Conservation (phyloP, 2,113 vertebrate species). For the Willisornis vidua region DNA sequence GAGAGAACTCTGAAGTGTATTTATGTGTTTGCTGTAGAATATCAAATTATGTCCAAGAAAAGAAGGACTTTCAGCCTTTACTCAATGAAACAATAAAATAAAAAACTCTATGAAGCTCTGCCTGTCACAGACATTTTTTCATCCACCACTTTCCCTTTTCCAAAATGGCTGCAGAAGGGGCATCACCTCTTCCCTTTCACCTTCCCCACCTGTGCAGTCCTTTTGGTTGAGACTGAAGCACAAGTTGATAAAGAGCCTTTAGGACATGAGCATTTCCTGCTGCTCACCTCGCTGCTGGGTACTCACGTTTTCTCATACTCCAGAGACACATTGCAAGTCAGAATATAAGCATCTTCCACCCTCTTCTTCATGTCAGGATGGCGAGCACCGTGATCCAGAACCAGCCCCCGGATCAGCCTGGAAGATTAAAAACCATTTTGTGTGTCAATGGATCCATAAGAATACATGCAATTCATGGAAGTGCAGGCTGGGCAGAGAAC, state of each 20-base stretch:
- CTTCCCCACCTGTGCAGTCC: not conserved
- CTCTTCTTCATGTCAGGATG: constrained; percentile 99
- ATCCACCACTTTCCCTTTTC: not conserved
- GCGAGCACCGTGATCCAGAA: constrained; percentile 94
- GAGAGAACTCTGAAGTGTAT: not conserved
- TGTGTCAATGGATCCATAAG: not conserved
- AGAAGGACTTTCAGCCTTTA: not conserved
- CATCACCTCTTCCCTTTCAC: not conserved
- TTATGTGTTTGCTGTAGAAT: constrained; percentile 39
- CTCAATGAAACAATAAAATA: not conserved
- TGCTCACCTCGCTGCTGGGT: not conserved
- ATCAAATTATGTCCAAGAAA: not conserved
- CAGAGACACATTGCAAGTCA: constrained; percentile 94
- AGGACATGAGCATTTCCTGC: not conserved
- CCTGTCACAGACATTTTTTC: not conserved
- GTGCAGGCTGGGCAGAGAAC: fast-evolving
- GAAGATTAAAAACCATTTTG: not conserved
- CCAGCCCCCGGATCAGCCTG: constrained; percentile 88
- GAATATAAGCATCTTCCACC: constrained; percentile 90
- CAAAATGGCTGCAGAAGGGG: not conserved
- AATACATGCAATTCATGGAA: fast-evolving
- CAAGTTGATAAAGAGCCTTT: fast-evolving
- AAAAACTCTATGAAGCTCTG: not conserved
- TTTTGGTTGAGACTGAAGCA: not conserved
- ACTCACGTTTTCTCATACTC: constrained; percentile 97